A percentile compares a stretch with the other conserved stretches of the same genome.
These are phyloP conservation scores for Hypomecis punctinalis DNA, from an alignment of 2,888 invertebrate genomes.

Conservation along the genomic window DNA sequence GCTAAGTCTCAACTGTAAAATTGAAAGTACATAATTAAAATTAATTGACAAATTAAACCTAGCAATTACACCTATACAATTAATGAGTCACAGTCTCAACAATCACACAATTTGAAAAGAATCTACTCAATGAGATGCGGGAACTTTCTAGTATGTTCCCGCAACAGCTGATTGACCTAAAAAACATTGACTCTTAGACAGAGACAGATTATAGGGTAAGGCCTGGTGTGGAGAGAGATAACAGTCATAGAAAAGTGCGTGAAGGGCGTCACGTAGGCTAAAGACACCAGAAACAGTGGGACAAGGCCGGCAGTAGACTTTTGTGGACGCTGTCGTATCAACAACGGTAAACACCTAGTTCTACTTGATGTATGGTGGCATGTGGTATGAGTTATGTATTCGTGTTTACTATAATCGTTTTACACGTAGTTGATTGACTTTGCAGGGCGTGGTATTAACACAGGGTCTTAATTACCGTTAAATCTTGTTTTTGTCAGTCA, in stretches of 20 bases:
- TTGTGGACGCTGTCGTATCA: slow-evolving; percentile 44
- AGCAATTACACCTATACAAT: slow-evolving; percentile 5
- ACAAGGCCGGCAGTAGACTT: slow-evolving; percentile 62
- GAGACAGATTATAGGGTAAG: slow-evolving; percentile 33
- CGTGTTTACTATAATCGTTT: not conserved
- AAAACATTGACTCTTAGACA: slow-evolving; percentile 45
- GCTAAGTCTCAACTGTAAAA: too few species aligned
- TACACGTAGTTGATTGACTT: slow-evolving; percentile 4
- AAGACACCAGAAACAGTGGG: slow-evolving; percentile 56
- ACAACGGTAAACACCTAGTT: slow-evolving; percentile 31
- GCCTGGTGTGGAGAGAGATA: slow-evolving; percentile 51
- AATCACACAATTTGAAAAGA: slow-evolving; percentile 17
- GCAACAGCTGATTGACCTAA: slow-evolving; percentile 64
- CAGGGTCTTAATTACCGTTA: slow-evolving; percentile 2
- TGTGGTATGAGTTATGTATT: not conserved
- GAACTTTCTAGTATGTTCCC: slow-evolving; percentile 48
- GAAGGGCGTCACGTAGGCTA: slow-evolving; percentile 70
- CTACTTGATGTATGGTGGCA: slow-evolving; percentile 17
- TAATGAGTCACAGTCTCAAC: slow-evolving; percentile 11
- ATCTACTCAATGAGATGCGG: slow-evolving; percentile 40
- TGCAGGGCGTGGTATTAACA: not conserved
- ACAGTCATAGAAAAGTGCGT: slow-evolving; percentile 55
- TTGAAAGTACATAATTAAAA: not conserved
- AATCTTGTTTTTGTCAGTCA: slow-evolving; percentile 4
- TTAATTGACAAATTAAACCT: not conserved